These are phyloP conservation scores for Neotoxoptera formosana DNA, from an alignment of 1,140 invertebrate species.

Conservation along the genomic window DNA sequence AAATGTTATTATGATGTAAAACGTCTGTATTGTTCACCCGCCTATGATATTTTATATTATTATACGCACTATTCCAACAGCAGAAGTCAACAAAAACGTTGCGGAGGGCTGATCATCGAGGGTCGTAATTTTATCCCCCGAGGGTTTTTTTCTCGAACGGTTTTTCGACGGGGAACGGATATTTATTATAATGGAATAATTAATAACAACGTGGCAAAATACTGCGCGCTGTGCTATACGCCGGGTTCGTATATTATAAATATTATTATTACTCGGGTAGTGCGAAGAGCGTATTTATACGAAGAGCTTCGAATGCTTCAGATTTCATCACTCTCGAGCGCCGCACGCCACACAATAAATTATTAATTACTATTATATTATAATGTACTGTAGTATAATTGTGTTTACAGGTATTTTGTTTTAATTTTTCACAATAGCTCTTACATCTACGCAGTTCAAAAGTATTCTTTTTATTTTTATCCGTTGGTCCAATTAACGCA, in stretches of 20 bases:
- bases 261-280: too few relatives aligned
- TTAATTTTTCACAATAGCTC: neutral
- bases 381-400: too few relatives aligned
- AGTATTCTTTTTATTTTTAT: neutral
- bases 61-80: neutral
- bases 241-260: too few relatives aligned
- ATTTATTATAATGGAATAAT: constrained; percentile 10
- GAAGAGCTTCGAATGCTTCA: neutral
- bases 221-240: neutral
- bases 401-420: neutral
- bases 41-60: neutral
- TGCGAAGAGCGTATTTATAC: neutral
- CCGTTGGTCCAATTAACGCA: neutral
- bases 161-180: neutral
- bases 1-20: neutral
- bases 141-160: neutral
- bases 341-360: too few relatives aligned
- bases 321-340: neutral
- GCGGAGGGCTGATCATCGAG: neutral
- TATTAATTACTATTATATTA: neutral
- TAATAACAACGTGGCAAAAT: neutral
- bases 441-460: neutral
- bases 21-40: neutral
- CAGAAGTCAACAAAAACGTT: constrained; percentile 9
- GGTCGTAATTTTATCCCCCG: neutral